A percentile compares a stretch with the other conserved stretches of the same genome.
These are phyloP conservation scores for Patiria miniata DNA, from an alignment of 35 echinoderm and acorn worm genomes.

Conservation along the genomic window DNA sequence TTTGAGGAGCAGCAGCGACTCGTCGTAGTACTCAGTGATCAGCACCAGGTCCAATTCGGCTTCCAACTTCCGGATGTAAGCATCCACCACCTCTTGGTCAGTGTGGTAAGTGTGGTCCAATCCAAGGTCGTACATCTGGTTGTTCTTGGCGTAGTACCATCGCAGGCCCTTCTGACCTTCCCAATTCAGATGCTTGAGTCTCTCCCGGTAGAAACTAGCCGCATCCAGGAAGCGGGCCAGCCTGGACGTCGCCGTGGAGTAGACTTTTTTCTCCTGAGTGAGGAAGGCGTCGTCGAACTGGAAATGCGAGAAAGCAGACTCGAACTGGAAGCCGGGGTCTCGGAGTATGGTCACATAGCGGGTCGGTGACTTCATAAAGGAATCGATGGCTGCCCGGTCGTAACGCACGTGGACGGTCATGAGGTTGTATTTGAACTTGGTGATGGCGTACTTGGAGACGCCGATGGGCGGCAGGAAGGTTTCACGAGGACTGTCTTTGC, in stretches of 20 bases:
- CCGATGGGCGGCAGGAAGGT: constrained; percentile 41
- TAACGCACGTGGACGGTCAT: constrained; percentile 74
- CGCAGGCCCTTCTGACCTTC: constrained; percentile 54
- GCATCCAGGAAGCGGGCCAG: constrained; percentile 37
- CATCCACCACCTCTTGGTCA: constrained; percentile 17
- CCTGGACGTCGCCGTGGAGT: not conserved
- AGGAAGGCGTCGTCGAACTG: constrained; percentile 48
- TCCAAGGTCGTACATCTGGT: constrained; percentile 71
- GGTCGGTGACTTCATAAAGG: constrained; percentile 73
- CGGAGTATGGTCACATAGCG: constrained; percentile 89
- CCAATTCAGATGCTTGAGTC: constrained; percentile 55
- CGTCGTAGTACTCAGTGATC: constrained; percentile 68
- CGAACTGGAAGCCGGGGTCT: constrained; percentile 86
- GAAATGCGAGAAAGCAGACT: constrained; percentile 85
- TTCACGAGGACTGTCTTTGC: not conserved
- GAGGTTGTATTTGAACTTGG: constrained; percentile 74
- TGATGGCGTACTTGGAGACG: not conserved
- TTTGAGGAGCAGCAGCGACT: constrained; percentile 60
- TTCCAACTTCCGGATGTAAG: constrained; percentile 54
- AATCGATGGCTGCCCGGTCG: constrained; percentile 50
- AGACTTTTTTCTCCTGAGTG: not conserved
- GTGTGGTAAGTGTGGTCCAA: constrained; percentile 53
- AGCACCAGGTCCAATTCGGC: constrained; percentile 55
- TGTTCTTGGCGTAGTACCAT: constrained; percentile 70
- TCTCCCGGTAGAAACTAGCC: constrained; percentile 51